Conservation (phyloP, 2,113 vertebrate species). For the Ploceus nigricollis region DNA sequence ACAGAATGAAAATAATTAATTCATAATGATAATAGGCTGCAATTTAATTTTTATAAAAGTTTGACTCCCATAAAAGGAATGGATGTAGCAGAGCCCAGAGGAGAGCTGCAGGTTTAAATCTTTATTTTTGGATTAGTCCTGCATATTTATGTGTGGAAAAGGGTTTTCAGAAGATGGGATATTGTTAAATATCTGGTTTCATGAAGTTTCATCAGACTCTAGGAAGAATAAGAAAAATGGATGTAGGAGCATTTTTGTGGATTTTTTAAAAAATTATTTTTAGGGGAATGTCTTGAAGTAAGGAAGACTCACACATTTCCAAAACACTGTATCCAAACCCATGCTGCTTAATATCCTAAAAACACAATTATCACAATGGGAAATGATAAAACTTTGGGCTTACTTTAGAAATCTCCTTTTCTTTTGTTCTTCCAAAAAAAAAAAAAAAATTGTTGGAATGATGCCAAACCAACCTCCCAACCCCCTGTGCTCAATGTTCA, state of each 20-base stretch:
- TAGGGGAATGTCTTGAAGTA: neutral
- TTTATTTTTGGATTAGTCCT: neutral
- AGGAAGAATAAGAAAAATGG: neutral
- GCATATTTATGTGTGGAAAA: neutral
- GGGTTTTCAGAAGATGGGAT: neutral
- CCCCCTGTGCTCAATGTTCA: fast-evolving
- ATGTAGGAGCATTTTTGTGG: fast-evolving
- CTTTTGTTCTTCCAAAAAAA: neutral
- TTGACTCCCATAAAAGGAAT: neutral
- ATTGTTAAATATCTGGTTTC: neutral
- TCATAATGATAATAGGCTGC: neutral
- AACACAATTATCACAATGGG: fast-evolving
- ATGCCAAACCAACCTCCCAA: neutral
- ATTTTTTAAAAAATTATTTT: neutral
- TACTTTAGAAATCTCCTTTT: neutral
- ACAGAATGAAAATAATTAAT: neutral
- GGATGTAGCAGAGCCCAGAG: neutral
- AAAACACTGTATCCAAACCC: neutral
- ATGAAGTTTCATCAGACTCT: neutral
- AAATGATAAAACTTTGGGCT: neutral
- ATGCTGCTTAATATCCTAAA: neutral
- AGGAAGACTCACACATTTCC: neutral
- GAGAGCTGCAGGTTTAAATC: neutral
- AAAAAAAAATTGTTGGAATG: neutral
- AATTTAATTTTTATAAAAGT: neutral